Percentiles rank a stretch among this genome's conserved stretches.
phyloP scores from a whole-genome alignment of 2,797 vertebrate genomes.

The Phalanger gymnotis region DNA sequence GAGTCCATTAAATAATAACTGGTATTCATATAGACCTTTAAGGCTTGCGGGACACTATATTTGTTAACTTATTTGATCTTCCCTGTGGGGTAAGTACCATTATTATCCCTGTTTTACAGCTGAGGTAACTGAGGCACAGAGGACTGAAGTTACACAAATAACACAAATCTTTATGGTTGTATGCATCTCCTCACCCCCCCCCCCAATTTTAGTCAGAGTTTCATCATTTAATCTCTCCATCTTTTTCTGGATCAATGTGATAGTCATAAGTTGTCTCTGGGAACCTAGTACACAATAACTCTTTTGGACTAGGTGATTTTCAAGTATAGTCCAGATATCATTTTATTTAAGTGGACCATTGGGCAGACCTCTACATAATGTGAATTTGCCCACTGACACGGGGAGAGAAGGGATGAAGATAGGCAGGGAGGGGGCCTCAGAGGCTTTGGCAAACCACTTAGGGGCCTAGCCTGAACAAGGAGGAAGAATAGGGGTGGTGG shows the following conservation, averaged over 20 bases:
- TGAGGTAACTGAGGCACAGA: neutral
- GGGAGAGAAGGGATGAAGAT: neutral
- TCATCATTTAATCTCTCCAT: neutral
- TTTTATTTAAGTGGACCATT: neutral
- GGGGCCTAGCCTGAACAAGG: neutral
- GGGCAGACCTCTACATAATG: neutral
- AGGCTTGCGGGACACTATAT: neutral
- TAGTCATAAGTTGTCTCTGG: neutral
- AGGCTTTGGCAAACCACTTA: neutral
- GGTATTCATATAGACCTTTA: neutral
- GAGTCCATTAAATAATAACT: neutral
- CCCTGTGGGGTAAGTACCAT: neutral
- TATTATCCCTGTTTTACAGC: neutral
- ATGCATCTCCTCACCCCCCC: neutral
- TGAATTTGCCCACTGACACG: neutral
- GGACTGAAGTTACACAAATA: neutral
- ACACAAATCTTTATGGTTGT: neutral
- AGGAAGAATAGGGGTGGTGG: neutral
- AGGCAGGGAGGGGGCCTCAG: neutral
- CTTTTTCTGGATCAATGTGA: neutral
- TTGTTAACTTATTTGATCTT: neutral
- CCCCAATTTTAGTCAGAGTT: neutral
- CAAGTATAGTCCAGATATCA: neutral
- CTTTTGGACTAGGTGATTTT: neutral
- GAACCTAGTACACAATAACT: neutral